Percentiles rank a stretch among this genome's conserved stretches.
These are phyloP conservation scores for Capra hircus DNA, from an alignment of 2,113 vertebrate species.

Conservation along the genomic window DNA sequence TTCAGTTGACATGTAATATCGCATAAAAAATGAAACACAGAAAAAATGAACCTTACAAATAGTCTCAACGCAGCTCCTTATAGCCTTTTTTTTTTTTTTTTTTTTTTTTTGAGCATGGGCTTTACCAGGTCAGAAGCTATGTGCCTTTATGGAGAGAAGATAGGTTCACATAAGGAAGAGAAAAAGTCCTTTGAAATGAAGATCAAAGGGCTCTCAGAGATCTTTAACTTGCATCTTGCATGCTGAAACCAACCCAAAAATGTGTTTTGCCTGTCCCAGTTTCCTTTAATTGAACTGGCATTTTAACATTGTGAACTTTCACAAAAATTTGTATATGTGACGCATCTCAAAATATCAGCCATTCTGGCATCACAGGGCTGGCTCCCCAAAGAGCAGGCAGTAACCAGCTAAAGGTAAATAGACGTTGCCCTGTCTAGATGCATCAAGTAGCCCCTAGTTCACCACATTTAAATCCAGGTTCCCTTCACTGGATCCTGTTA, in stretches of 20 bases:
- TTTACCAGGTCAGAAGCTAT: not conserved
- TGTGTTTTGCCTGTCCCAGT: not conserved
- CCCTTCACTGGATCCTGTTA: not conserved
- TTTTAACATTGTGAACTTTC: not conserved
- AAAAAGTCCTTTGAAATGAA: not conserved
- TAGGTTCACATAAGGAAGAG: not conserved
- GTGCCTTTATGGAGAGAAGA: not conserved
- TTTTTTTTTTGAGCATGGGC: not conserved
- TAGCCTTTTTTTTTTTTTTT: not conserved
- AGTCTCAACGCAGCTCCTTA: not conserved
- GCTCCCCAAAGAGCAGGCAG: not conserved
- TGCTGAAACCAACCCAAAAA: not conserved
- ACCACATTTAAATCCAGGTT: not conserved
- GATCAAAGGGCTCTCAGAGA: not conserved
- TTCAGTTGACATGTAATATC: not conserved
- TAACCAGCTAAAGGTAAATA: not conserved
- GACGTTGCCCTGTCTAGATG: not conserved
- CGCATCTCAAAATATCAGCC: not conserved
- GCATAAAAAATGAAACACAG: not conserved
- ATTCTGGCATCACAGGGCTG: not conserved
- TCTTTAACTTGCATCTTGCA: not conserved
- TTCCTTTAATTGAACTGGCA: not conserved
- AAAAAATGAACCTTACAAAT: not conserved
- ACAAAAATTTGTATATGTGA: not conserved
- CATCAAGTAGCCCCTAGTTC: not conserved